phyloP scores from a whole-genome alignment of 1,140 invertebrate genomes.

The Macrosteles quadrilineatus region DNA sequence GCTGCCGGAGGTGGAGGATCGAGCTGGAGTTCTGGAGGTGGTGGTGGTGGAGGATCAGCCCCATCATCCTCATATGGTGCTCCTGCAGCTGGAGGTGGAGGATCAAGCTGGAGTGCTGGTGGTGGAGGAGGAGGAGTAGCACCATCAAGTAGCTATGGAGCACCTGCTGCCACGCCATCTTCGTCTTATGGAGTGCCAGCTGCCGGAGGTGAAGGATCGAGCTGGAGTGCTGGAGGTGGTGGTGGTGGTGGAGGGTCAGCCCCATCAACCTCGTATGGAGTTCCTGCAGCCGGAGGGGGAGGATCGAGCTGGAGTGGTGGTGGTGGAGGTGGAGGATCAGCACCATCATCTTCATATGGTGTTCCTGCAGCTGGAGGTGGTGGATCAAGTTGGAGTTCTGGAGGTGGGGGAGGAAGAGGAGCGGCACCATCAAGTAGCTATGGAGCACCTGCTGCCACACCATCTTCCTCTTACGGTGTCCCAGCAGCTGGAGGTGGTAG shows the following conservation, averaged over 20 bases:
- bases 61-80: slow-evolving; percentile 31
- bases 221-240: slow-evolving; percentile 8
- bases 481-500: slow-evolving; percentile 20
- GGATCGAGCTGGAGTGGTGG: background rate
- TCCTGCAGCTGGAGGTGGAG: slow-evolving; percentile 11
- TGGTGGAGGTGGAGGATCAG: background rate
- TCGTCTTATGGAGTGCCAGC: slow-evolving; percentile 34
- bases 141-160: slow-evolving; percentile 27
- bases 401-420: slow-evolving; percentile 4
- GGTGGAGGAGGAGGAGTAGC: background rate
- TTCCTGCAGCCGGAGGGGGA: slow-evolving; percentile 18
- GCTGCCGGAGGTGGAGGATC: background rate
- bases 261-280: slow-evolving; percentile 33
- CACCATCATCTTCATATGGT: background rate
- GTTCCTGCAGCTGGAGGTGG: background rate
- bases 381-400: background rate
- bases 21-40: background rate
- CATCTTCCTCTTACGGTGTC: slow-evolving; percentile 34
- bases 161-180: slow-evolving; percentile 30
- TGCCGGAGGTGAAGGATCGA: background rate
- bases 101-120: background rate
- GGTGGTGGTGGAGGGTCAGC: slow-evolving; percentile 12
- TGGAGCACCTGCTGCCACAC: slow-evolving; percentile 30
- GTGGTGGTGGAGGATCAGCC: background rate
- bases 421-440: slow-evolving; percentile 25